Evolutionary conservation across 2,797 vertebrate species (phyloP).

Genomic region (Sebastes nivosus): DNA sequence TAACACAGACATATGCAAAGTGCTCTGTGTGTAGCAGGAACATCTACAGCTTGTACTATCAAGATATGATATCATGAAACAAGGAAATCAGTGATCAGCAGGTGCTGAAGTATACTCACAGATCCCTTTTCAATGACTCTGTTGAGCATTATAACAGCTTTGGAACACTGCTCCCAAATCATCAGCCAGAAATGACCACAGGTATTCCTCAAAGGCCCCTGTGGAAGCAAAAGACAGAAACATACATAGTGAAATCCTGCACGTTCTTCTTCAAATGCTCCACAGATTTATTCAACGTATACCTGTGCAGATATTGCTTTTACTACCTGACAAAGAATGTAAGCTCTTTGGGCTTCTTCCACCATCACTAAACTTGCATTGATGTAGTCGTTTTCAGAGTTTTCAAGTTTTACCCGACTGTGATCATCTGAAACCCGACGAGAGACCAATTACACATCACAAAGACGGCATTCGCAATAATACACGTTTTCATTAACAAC

Average conservation of each 20-base stretch:
- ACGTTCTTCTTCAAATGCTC: neutral
- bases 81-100: neutral
- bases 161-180: constrained; percentile 96
- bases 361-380: constrained; percentile 93
- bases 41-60: neutral
- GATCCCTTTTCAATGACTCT: constrained; percentile 96
- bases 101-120: constrained; percentile 82
- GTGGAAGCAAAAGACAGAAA: constrained; percentile 28
- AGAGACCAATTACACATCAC: constrained; percentile 14
- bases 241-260: neutral
- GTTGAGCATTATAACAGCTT: constrained; percentile 98
- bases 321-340: constrained; percentile 94
- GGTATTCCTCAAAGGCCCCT: constrained; percentile 97
- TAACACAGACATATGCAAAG: neutral
- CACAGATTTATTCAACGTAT: neutral
- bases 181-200: constrained; percentile 99
- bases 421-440: constrained; percentile 90
- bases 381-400: constrained; percentile 96
- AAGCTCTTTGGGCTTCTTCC: constrained; percentile 93
- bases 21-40: neutral
- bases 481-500: neutral
- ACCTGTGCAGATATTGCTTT: neutral
- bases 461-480: neutral
- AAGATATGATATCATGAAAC: neutral
- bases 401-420: constrained; percentile 95